Base-by-base conservation (phyloP, 2,888 invertebrate species). In the Cinara cedri region DNA sequence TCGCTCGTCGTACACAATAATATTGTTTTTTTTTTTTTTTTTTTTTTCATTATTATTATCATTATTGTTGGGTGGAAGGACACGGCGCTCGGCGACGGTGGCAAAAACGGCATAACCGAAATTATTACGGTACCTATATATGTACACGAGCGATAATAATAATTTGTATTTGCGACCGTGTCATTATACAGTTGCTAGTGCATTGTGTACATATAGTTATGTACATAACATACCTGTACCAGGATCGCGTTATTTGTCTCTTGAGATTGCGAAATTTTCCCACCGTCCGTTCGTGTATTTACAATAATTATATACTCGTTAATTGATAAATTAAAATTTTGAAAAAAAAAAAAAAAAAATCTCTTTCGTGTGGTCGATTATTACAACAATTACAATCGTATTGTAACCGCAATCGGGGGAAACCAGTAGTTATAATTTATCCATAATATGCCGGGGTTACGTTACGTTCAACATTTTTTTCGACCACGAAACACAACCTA, bases 71-170 rank as follows among this genome's bases (percentile, higher is more conserved):
- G 34, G 55, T 21, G n/a, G n/a, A 68, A 54, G 44, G 51, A 75
- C 19, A 68, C 54, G 54, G 24, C 51, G 16, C 26, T n/a, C 55
- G 51, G n/a, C 54, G 8, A 14, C 9, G n/a, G 1, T n/a, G 62
- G 49, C 68, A 66, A 76, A 76, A 76, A 76, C 44, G 46, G 57
- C 68, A 76, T 76, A 76, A 66, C 75, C 75, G 14, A 68, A 68
- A 76, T 76, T 49, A 76, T 76, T 66, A 68, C 42, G 34, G 68
- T 11, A 19, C n/a, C n/a, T n/a, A n/a, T n/a, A n/a, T n/a, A n/a
- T n/a, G n/a, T n/a, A n/a, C 19, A 42, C 44, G 42, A 42, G 51
- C 34, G 62, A 65, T 63, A 63, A 74, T 72, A 11, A 63, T 63
- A 42, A 42, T 60, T 60, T 55, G 60, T 46, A 62, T 26, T 57